These are phyloP conservation scores for Parnassius glacialis DNA, from an alignment of 2,888 invertebrate genomes.

Conservation along the genomic window DNA sequence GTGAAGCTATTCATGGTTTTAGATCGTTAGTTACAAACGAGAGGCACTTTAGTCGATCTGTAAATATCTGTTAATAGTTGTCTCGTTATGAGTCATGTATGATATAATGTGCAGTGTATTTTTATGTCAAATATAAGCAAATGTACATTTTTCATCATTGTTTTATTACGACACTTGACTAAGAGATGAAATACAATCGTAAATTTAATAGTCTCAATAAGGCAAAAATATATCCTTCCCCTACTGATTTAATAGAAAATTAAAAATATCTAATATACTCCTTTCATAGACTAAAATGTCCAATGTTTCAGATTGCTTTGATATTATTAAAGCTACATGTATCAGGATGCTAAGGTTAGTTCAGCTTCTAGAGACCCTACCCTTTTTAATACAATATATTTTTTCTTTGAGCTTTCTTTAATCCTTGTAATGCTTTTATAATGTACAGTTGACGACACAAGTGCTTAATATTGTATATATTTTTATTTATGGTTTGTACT, in stretches of 20 bases:
- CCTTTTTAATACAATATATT: constrained; percentile 11
- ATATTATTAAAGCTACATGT: constrained; percentile 3
- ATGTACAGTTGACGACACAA: background rate
- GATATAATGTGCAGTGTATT: constrained; percentile 64
- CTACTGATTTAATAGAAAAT: no score
- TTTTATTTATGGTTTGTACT: no score
- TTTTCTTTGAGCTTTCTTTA: constrained; percentile 6
- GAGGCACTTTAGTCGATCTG: constrained; percentile 32
- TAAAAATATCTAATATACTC: no score
- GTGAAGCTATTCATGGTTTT: constrained; percentile 8
- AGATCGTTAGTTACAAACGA: background rate
- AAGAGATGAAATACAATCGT: background rate
- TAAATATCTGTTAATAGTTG: constrained; percentile 47
- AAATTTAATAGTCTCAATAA: background rate
- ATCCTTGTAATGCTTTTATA: background rate
- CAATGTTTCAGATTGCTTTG: background rate
- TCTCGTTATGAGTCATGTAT: constrained; percentile 47
- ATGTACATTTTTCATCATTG: constrained; percentile 64
- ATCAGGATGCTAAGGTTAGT: constrained; percentile 21
- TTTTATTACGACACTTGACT: constrained; percentile 18
- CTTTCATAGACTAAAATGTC: background rate
- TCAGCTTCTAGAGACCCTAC: constrained; percentile 13
- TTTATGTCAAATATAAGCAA: constrained; percentile 77
- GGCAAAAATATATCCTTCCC: no score
- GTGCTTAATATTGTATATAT: background rate